phyloP scores from a whole-genome alignment of 2,888 invertebrate genomes.

The Erannis defoliaria region DNA sequence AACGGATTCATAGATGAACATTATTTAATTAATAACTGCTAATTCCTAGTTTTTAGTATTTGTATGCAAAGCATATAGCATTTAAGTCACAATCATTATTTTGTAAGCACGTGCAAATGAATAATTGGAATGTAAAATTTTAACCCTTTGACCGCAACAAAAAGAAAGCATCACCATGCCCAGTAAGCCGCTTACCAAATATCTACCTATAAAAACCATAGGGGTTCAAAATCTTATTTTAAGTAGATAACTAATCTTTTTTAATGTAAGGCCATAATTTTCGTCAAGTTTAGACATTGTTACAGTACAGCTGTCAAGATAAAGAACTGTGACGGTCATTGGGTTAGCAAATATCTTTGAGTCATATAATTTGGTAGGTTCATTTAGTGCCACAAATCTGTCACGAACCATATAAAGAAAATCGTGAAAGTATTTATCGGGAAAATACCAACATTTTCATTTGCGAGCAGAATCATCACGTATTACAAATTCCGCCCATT shows the following conservation, averaged over 20 bases:
- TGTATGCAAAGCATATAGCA: slow-evolving; percentile 10
- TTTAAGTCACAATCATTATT: slow-evolving; percentile 2
- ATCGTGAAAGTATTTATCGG: slow-evolving; percentile 13
- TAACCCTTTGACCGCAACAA: too few species aligned
- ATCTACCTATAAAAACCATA: too few species aligned
- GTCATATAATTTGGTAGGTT: slow-evolving; percentile 6
- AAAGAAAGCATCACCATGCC: too few species aligned
- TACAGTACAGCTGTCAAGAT: too few species aligned
- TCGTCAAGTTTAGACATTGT: too few species aligned
- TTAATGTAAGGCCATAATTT: too few species aligned
- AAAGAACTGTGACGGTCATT: too few species aligned
- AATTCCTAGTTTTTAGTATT: background rate
- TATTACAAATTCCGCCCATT: background rate
- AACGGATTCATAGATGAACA: slow-evolving; percentile 2
- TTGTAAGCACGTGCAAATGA: slow-evolving; percentile 13
- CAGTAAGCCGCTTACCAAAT: too few species aligned
- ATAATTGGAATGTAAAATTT: slow-evolving; percentile 32
- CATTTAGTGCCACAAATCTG: background rate
- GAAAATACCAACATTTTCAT: slow-evolving; percentile 23
- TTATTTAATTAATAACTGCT: background rate
- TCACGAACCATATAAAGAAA: slow-evolving; percentile 17
- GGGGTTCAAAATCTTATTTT: too few species aligned
- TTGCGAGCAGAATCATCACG: background rate
- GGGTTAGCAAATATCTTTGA: slow-evolving; percentile 7
- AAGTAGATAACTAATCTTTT: too few species aligned